A percentile compares a stretch with the other conserved stretches of the same genome.
Conservation (phyloP, 37 sponge, comb jelly and placozoan genomes). For the Oopsacas minuta region DNA sequence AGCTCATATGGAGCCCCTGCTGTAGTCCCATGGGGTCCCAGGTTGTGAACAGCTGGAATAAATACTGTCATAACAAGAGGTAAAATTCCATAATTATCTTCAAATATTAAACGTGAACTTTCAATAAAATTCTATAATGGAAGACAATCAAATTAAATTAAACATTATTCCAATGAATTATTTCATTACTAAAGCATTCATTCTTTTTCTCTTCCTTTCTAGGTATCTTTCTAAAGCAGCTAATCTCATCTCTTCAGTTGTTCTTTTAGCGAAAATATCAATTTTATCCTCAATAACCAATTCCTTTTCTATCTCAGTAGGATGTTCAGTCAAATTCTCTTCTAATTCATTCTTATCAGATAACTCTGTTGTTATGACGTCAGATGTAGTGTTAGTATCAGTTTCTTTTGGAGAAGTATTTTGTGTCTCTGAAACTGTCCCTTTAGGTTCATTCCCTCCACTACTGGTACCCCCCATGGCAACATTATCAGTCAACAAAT, state of each 20-base stretch:
- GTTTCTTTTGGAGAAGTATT: neutral
- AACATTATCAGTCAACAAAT: neutral
- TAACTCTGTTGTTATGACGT: neutral
- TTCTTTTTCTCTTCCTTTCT: neutral
- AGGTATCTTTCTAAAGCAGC: conserved; percentile 2
- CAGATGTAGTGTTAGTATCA: neutral
- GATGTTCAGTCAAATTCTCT: neutral
- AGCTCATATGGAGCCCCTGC: too few species aligned
- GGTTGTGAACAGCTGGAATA: too few species aligned
- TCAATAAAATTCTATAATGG: too few species aligned
- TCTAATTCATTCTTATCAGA: neutral
- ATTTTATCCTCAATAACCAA: neutral
- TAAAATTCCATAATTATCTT: too few species aligned
- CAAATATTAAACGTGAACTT: too few species aligned
- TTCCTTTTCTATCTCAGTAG: neutral
- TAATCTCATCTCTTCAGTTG: conserved; percentile 7
- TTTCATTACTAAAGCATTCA: neutral
- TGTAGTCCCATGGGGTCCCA: too few species aligned
- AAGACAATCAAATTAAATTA: too few species aligned
- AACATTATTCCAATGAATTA: too few species aligned
- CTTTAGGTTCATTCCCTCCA: neutral
- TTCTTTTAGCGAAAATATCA: neutral
- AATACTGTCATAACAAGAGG: too few species aligned
- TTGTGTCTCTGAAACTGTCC: neutral
- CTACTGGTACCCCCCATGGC: neutral